Base-by-base conservation (phyloP, 37 sponge, comb jelly and placozoan genomes). In the Ephydatia muelleri region DNA sequence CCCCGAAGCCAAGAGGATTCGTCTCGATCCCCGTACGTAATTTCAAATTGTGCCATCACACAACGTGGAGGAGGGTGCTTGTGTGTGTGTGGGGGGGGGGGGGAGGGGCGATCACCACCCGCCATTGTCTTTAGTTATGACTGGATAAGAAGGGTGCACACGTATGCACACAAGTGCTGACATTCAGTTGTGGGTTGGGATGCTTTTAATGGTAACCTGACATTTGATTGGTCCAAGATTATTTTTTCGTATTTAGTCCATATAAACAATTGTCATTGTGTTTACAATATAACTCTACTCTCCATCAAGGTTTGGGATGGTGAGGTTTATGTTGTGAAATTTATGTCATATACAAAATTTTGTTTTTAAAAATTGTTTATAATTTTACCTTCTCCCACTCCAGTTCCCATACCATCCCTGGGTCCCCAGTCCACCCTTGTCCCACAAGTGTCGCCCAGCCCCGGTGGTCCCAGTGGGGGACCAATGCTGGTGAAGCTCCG, bases 401-500 rank as follows among this genome's bases (percentile, higher is more conserved):
- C 57, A 57, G 57, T 57, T 21, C 57, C 57, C 57, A 57, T 57
- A 21, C 57, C 57, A 57, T 57, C 57, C 57, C 57, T 57, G 16
- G 16, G 9, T 14, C 19, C 57, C 57, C 57, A 57, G 19, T 57
- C 57, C 1, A 21, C 57, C 57, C n/a, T n/a, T n/a, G 57, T 11
- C 0, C 0, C 72, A 34, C 72, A 31, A 16, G 30, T 25, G 12
- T 71, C 72, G 72, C 30, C 30, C 72, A 71, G 72, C 13, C 72
- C 72, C 27, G 3, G 30, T 9, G 8, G 8, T 28, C 8, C 11
- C 72, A 71, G 14, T 11, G 33, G 33, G 11, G 28, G 35, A 11
- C 38, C 69, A 5, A 31, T 89, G 34, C 14, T 89, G 64, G 85
- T 92, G 25, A 95, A 95, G 68, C 87, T 92, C 30, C 49, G 95